Conservation (phyloP, 1,140 invertebrate species). For the Drosophila malerkotliana region DNA sequence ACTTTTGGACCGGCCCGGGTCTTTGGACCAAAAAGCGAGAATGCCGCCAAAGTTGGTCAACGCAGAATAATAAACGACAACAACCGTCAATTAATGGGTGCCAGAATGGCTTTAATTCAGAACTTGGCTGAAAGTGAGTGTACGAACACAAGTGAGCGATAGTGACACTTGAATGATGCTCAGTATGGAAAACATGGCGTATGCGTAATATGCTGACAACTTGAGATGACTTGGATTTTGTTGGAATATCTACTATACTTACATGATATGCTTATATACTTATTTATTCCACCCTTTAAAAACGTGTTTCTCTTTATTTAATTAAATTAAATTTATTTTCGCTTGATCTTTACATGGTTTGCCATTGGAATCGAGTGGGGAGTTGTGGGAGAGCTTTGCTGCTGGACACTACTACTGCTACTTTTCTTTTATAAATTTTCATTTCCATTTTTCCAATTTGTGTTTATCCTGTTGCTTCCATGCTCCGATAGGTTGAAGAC, state of each 20-base stretch:
- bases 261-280: neutral
- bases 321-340: slow-evolving; percentile 75
- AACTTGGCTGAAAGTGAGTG: slow-evolving; percentile 29
- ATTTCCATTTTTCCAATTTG: slow-evolving; percentile 11
- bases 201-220: slow-evolving; percentile 29
- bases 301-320: slow-evolving; percentile 11
- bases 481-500: slow-evolving; percentile 50
- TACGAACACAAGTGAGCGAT: neutral
- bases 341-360: slow-evolving; percentile 68
- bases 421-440: slow-evolving; percentile 45
- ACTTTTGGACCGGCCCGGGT: slow-evolving; percentile 17
- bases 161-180: slow-evolving; percentile 16
- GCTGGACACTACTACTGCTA: slow-evolving; percentile 70
- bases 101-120: slow-evolving; percentile 35
- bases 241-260: no score
- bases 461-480: neutral
- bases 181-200: slow-evolving; percentile 29
- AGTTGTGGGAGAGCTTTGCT: slow-evolving; percentile 56
- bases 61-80: slow-evolving; percentile 48
- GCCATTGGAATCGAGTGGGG: slow-evolving; percentile 46
- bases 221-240: neutral
- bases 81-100: slow-evolving; percentile 66
- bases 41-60: slow-evolving; percentile 27
- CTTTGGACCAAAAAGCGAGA: slow-evolving; percentile 30
- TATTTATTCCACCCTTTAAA: neutral